These are phyloP conservation scores for Xestia sexstrigata DNA, from an alignment of 2,888 invertebrate genomes.

Conservation along the genomic window DNA sequence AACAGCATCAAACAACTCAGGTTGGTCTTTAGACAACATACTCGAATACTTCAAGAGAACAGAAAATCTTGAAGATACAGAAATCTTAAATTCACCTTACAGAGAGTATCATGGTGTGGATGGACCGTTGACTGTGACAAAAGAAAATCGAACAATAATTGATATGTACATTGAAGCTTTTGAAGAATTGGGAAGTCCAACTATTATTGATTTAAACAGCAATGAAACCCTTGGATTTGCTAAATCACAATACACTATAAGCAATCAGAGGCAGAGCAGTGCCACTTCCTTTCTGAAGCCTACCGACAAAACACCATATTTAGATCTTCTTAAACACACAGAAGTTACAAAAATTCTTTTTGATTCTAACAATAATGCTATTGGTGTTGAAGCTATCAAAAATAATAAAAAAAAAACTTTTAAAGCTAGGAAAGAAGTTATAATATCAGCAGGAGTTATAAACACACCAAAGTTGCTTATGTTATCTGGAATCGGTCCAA, in stretches of 20 bases:
- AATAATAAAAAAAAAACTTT: slow-evolving; percentile 58
- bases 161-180: slow-evolving; percentile 15
- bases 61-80: slow-evolving; percentile 26
- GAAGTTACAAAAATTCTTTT: slow-evolving; percentile 72
- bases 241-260: neutral
- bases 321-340: slow-evolving; percentile 71
- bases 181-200: slow-evolving; percentile 1
- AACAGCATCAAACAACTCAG: slow-evolving; percentile 7
- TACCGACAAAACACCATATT: slow-evolving; percentile 66
- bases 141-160: slow-evolving; percentile 19
- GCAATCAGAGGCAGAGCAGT: slow-evolving; percentile 65
- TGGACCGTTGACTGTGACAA: slow-evolving; percentile 25
- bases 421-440: slow-evolving; percentile 71
- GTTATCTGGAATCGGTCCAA: slow-evolving; percentile 77
- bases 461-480: slow-evolving; percentile 74
- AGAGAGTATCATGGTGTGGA: slow-evolving; percentile 17
- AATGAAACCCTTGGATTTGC: slow-evolving; percentile 29
- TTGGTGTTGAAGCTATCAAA: slow-evolving; percentile 66
- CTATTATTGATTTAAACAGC: slow-evolving; percentile 11
- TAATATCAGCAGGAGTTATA: slow-evolving; percentile 74
- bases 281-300: slow-evolving; percentile 69
- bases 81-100: slow-evolving; percentile 14
- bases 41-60: slow-evolving; percentile 36
- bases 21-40: slow-evolving; percentile 25
- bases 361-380: slow-evolving; percentile 70